These are phyloP conservation scores for Amazona ochrocephala DNA, from an alignment of 2,797 vertebrate genomes.

Conservation along the genomic window DNA sequence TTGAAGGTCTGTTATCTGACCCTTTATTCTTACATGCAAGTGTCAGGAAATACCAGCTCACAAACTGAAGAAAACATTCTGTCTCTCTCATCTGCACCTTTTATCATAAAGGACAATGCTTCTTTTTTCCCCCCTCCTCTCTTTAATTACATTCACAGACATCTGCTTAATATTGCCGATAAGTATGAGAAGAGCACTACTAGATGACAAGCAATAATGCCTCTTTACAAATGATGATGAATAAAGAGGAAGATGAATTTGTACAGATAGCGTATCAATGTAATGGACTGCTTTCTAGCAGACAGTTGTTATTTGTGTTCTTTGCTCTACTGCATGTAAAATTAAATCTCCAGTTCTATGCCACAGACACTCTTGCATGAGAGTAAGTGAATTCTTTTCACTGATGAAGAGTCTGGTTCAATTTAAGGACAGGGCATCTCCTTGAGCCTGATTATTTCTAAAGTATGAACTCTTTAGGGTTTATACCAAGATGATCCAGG, in stretches of 20 bases:
- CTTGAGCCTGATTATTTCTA: neutral
- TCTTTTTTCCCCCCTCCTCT: neutral
- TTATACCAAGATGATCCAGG: neutral
- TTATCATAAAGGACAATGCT: constrained; percentile 48
- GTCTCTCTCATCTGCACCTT: constrained; percentile 43
- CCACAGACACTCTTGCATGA: neutral
- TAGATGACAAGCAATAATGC: constrained; percentile 63
- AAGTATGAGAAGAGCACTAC: constrained; percentile 56
- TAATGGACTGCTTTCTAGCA: constrained; percentile 62
- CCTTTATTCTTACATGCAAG: neutral
- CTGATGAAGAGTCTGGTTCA: neutral
- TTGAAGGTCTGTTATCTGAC: neutral
- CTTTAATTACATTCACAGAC: constrained; percentile 73
- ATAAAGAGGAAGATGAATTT: constrained; percentile 70
- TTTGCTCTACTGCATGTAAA: constrained; percentile 63
- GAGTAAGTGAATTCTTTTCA: neutral
- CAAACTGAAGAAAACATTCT: constrained; percentile 50
- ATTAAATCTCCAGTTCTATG: constrained; percentile 53
- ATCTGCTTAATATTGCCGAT: constrained; percentile 60
- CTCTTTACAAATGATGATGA: constrained; percentile 71
- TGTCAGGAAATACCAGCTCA: constrained; percentile 57
- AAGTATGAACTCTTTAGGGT: neutral
- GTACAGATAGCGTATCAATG: constrained; percentile 56
- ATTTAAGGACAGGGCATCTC: neutral
- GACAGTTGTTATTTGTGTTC: constrained; percentile 54